A percentile compares a stretch with the other conserved stretches of the same genome.
These are phyloP conservation scores for Conus betulinus DNA, from an alignment of 1,140 invertebrate species.

Conservation along the genomic window DNA sequence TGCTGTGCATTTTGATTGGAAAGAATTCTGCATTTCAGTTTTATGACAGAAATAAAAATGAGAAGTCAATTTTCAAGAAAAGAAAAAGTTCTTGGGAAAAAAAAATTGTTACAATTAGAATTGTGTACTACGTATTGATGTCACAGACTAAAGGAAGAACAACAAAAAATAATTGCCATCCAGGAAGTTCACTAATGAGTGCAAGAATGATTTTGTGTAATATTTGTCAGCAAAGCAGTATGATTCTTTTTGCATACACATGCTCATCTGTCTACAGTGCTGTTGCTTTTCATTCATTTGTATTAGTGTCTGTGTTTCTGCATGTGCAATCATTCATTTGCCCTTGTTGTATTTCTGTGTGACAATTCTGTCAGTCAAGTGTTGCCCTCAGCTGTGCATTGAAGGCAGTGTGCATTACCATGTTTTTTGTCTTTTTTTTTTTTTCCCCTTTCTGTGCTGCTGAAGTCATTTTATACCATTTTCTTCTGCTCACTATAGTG, in stretches of 20 bases:
- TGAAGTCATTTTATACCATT: too few relatives aligned
- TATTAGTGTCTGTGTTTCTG: background rate
- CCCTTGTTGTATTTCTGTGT: background rate
- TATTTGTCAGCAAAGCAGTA: background rate
- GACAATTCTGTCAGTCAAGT: background rate
- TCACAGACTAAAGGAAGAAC: background rate
- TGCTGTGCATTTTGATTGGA: background rate
- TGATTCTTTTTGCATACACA: background rate
- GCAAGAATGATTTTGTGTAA: background rate
- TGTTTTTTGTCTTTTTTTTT: too few relatives aligned
- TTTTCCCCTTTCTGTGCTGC: too few relatives aligned
- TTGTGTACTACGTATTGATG: background rate
- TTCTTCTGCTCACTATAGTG: too few relatives aligned
- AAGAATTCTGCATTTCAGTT: background rate
- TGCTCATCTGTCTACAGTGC: background rate
- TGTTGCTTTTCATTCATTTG: background rate
- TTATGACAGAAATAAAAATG: background rate
- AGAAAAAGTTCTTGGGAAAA: background rate
- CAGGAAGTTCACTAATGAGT: background rate
- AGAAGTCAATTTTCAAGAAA: background rate
- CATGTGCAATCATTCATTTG: slow-evolving; percentile 12
- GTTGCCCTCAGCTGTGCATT: background rate
- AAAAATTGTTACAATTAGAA: background rate
- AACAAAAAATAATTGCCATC: background rate
- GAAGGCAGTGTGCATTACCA: too few relatives aligned